These are phyloP conservation scores for Theonella swinhoei DNA, from an alignment of 37 sponge, comb jelly and placozoan species.

Conservation along the genomic window DNA sequence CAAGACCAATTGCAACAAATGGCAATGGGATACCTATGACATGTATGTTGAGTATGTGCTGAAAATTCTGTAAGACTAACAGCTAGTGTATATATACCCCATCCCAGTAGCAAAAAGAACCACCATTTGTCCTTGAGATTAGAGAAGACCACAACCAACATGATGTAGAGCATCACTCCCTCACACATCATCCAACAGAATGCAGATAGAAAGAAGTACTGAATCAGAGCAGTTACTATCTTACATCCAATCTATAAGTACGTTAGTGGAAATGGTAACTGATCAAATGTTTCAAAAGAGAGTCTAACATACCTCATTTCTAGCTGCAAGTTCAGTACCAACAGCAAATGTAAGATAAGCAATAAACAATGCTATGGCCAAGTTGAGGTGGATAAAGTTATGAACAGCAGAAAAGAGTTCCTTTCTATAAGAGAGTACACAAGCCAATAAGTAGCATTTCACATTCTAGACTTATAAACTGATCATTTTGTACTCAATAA, in stretches of 20 bases:
- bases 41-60: no score
- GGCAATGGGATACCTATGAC: neutral
- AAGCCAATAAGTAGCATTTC: no score
- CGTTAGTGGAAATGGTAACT: no score
- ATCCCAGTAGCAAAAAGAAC: slow-evolving; percentile 17
- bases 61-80: no score
- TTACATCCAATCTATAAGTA: slow-evolving; percentile 15
- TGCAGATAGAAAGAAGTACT: no score
- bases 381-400: slow-evolving; percentile 22
- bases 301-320: neutral
- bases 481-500: no score
- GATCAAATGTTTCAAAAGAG: neutral
- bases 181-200: slow-evolving; percentile 49
- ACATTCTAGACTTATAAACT: no score
- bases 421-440: neutral
- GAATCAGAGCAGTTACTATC: neutral
- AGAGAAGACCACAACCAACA: slow-evolving; percentile 29
- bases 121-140: slow-evolving; percentile 17
- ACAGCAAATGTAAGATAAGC: neutral
- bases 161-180: slow-evolving; percentile 18
- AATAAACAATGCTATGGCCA: neutral
- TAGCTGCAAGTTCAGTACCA: slow-evolving; percentile 14
- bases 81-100: slow-evolving; percentile 33
- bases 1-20: neutral
- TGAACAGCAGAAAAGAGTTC: neutral